These are phyloP conservation scores for Catalaphyllia jardinei DNA, from an alignment of 64 coral and sea anemone species.

Conservation along the genomic window DNA sequence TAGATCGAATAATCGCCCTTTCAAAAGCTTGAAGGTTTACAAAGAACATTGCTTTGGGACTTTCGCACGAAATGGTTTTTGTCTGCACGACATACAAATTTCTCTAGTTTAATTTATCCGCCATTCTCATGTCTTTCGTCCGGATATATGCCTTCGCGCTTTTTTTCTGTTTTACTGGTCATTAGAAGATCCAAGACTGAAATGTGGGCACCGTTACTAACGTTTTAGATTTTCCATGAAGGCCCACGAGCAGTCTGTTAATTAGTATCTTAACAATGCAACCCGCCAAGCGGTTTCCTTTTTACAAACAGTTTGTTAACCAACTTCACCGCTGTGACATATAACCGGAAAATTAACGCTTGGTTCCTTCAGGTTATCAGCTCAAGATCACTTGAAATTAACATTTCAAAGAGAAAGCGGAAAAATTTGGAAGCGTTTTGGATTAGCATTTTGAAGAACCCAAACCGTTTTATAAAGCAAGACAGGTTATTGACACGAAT, in stretches of 20 bases:
- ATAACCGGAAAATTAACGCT: slow-evolving; percentile 32
- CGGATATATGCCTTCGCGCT: background rate
- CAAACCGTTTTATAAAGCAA: background rate
- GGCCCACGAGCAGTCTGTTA: background rate
- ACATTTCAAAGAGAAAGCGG: background rate
- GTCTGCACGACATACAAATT: background rate
- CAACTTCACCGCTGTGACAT: background rate
- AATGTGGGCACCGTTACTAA: background rate
- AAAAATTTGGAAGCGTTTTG: background rate
- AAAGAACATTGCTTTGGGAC: background rate
- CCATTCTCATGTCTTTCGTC: background rate
- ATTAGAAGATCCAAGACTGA: no score
- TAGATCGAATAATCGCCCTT: slow-evolving; percentile 10
- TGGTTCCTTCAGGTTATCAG: background rate
- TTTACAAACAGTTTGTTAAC: background rate
- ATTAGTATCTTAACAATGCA: background rate
- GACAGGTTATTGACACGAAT: background rate
- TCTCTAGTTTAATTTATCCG: background rate
- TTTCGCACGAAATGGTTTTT: background rate
- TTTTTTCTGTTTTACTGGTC: no score
- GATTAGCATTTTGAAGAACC: background rate
- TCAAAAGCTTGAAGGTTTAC: background rate
- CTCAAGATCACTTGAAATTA: slow-evolving; percentile 4
- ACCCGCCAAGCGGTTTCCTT: no score
- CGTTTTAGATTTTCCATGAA: background rate